Base-by-base conservation (phyloP, 2,797 vertebrate genomes). In the Hephaestus fuliginosus region DNA sequence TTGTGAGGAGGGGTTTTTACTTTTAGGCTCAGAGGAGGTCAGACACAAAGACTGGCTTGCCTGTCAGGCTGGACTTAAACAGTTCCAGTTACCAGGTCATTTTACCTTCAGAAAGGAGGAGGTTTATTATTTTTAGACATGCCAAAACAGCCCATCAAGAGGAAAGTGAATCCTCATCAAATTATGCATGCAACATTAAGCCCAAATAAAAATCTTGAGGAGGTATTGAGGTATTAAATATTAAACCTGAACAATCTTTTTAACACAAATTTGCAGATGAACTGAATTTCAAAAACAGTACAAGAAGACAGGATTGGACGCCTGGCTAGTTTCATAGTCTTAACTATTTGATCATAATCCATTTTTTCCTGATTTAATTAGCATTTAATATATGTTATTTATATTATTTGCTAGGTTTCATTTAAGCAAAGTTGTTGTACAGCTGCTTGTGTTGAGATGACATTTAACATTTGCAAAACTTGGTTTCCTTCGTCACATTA, bases 41-140 rank as follows among this genome's bases (percentile, higher is more conserved):
- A 70, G 52, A 63, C 20, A 86, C 73, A 86, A 80, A 79, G 64
- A 66, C 74, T 51, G 18, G 51, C 77, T 25, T 72, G 61, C 22
- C 74, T 55, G 51, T 83, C 74, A 62, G 28, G 28, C 44, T 75
- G 63, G 68, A 86, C 81, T 83, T 84, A 51, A 84, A 81, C 77
- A 84, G 76, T 41, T 60, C 43, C 52, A 68, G 73, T 78, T 72
- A 69, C 41, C 30, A 67, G 60, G 14, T 8, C 33, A 22, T 83
- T 81, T 78, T 18, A 77, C 9, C 55, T 51, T 44, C 55, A 84
- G 39, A 81, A 58, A 80, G 46, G 30, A 84, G 20, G 51, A 17
- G 8, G 39, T 66, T 68, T n/a, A 62, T 71, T 53, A 62, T 81
- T 73, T 78, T 44, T 5, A 57, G 48, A 61, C 11, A 56, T 14